Evolutionary conservation across 2,888 invertebrate species (phyloP).

Genomic region (Parascotia fuliginaria): DNA sequence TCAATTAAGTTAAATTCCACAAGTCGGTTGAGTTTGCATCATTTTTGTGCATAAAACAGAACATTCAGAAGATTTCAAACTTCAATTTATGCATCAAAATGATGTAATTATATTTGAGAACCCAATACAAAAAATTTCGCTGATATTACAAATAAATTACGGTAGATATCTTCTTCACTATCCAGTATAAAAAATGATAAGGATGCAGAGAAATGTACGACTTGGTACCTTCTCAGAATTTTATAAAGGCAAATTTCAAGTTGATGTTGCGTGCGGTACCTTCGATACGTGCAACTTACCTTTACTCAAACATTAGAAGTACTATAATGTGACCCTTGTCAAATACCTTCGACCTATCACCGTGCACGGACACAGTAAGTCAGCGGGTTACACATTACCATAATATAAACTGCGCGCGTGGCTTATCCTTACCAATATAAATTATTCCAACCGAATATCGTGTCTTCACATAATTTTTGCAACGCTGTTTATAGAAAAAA

Average conservation of each 20-base stretch:
- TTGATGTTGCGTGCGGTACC: neutral
- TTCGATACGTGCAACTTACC: neutral
- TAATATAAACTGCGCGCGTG: conserved; percentile 39
- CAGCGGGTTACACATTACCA: conserved; percentile 27
- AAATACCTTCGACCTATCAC: conserved; percentile 53
- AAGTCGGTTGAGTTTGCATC: neutral
- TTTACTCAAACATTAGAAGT: conserved; percentile 41
- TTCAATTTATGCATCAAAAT: too few relatives aligned
- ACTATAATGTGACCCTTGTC: conserved; percentile 54
- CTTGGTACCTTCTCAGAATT: neutral
- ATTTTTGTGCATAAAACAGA: too few relatives aligned
- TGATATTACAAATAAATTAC: too few relatives aligned
- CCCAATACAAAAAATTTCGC: too few relatives aligned
- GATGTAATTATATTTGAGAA: too few relatives aligned
- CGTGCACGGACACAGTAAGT: conserved; percentile 24
- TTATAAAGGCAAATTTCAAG: neutral
- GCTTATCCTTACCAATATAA: conserved; percentile 40
- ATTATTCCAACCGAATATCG: conserved; percentile 36
- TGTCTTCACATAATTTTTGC: conserved; percentile 47
- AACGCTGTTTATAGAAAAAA: conserved; percentile 30
- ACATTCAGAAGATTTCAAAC: too few relatives aligned
- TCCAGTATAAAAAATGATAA: too few relatives aligned
- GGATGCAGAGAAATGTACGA: neutral
- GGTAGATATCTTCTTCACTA: too few relatives aligned
- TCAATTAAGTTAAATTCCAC: conserved; percentile 11